phyloP scores from a whole-genome alignment of 2,113 vertebrate genomes.

The Neotragus pygmaeus region DNA sequence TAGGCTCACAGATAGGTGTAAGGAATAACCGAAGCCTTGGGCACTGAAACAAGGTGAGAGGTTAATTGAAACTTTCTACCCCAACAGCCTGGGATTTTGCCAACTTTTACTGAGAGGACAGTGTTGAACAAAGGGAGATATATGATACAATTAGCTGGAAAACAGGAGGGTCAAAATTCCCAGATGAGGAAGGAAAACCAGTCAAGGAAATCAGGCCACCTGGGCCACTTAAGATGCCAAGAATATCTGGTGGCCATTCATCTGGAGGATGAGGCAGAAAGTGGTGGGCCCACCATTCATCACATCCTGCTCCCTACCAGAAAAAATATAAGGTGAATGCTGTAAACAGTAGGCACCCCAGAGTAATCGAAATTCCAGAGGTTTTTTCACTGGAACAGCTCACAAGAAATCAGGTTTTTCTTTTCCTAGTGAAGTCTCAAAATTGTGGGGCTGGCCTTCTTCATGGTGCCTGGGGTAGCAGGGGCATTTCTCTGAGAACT shows the following conservation, averaged over 20 bases:
- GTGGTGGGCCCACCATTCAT: slow-evolving; percentile 68
- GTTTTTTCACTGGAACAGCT: slow-evolving; percentile 20
- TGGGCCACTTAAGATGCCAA: slow-evolving; percentile 81
- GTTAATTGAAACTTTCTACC: slow-evolving; percentile 95
- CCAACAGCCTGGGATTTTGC: slow-evolving; percentile 91
- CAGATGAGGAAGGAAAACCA: slow-evolving; percentile 83
- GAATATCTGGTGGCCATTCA: slow-evolving; percentile 80
- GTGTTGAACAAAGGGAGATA: slow-evolving; percentile 89
- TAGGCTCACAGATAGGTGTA: slow-evolving; percentile 92
- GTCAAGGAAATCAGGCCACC: slow-evolving; percentile 83
- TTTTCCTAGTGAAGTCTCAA: neutral
- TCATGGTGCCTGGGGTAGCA: neutral
- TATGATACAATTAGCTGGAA: slow-evolving; percentile 96
- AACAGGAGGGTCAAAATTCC: slow-evolving; percentile 86
- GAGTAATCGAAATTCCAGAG: slow-evolving; percentile 68
- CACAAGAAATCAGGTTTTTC: slow-evolving; percentile 16
- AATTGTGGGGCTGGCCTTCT: neutral
- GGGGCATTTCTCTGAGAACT: neutral
- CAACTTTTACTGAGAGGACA: slow-evolving; percentile 88
- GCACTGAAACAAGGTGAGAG: slow-evolving; percentile 90
- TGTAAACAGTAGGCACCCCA: slow-evolving; percentile 52
- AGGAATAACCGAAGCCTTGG: slow-evolving; percentile 91
- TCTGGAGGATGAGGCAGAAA: slow-evolving; percentile 72
- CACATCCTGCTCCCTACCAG: neutral
- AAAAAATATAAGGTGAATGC: slow-evolving; percentile 62